Evolutionary conservation across 2,888 invertebrate genomes (phyloP).

Genomic region (Athetis lepigone): DNA sequence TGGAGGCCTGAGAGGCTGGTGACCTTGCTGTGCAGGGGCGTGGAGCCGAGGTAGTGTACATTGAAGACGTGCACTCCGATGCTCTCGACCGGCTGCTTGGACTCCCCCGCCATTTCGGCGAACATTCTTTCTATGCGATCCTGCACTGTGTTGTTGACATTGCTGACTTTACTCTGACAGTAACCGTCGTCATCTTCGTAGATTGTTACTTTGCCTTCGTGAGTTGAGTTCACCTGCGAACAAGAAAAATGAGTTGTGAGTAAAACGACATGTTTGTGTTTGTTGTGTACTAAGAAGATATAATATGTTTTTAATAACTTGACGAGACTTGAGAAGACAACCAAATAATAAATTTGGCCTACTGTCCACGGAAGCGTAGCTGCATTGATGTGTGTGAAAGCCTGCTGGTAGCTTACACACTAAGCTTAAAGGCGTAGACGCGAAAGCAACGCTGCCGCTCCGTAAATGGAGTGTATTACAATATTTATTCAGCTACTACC

Average conservation of each 20-base stretch:
- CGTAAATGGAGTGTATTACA: too few relatives aligned
- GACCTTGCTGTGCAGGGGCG: conserved; percentile 94
- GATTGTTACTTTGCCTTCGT: conserved; percentile 77
- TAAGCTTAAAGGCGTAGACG: too few relatives aligned
- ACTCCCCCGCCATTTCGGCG: conserved; percentile 92
- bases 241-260: conserved; percentile 8
- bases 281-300: too few relatives aligned
- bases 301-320: too few relatives aligned
- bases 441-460: too few relatives aligned
- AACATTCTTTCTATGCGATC: conserved; percentile 97
- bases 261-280: not conserved
- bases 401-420: too few relatives aligned
- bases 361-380: too few relatives aligned
- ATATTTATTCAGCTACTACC: too few relatives aligned
- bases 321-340: too few relatives aligned
- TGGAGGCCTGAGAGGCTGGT: conserved; percentile 96
- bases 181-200: conserved; percentile 86
- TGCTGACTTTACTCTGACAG: conserved; percentile 81
- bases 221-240: conserved; percentile 80
- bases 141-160: conserved; percentile 93
- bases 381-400: too few relatives aligned
- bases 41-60: conserved; percentile 95
- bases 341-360: too few relatives aligned
- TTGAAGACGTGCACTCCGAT: conserved; percentile 92
- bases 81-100: conserved; percentile 85